Evolutionary conservation across 2,113 vertebrate genomes (phyloP).

Genomic region (Grallaria varia): DNA sequence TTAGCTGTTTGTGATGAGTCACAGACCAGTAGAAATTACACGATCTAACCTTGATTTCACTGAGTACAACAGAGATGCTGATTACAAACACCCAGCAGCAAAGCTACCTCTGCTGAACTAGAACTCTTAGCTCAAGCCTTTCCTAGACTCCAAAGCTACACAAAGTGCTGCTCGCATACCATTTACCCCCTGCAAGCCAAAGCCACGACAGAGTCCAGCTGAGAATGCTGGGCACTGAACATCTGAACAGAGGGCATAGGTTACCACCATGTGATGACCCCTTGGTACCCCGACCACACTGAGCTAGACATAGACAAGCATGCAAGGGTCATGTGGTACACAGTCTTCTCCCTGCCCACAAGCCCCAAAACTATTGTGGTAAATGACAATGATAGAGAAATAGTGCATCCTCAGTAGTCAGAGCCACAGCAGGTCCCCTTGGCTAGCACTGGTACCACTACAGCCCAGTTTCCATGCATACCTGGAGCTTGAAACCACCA

Average conservation of each 20-base stretch:
- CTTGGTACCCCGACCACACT: accelerated
- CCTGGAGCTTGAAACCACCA: not conserved
- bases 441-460: not conserved
- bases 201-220: not conserved
- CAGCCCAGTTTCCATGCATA: not conserved
- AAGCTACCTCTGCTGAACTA: not conserved
- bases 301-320: not conserved
- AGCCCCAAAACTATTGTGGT: not conserved
- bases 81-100: not conserved
- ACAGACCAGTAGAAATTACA: not conserved
- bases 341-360: not conserved
- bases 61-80: not conserved
- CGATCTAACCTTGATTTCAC: not conserved
- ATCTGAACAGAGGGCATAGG: not conserved
- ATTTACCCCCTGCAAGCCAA: not conserved
- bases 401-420: accelerated
- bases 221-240: not conserved
- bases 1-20: not conserved
- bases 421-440: not conserved
- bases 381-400: not conserved
- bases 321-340: accelerated
- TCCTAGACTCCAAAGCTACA: not conserved
- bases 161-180: accelerated
- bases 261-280: accelerated
- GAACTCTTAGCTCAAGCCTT: not conserved